These are phyloP conservation scores for Struthio camelus DNA, from an alignment of 2,113 vertebrate genomes.

Conservation along the genomic window DNA sequence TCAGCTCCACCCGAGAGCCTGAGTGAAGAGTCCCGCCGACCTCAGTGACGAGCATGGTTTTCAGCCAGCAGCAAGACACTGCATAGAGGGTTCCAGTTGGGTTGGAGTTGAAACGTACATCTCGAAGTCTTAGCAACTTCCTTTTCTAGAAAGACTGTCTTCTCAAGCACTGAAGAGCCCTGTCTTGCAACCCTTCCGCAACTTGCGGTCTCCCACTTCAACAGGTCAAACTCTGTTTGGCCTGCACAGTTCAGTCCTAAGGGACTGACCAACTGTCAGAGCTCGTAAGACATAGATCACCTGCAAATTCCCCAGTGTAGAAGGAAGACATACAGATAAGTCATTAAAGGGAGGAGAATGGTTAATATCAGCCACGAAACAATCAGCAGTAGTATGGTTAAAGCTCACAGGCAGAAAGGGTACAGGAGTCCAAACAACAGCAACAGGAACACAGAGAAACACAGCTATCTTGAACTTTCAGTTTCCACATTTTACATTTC, in stretches of 20 bases:
- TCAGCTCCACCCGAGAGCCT: neutral
- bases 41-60: neutral
- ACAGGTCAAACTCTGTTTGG: neutral
- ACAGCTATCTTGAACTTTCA: neutral
- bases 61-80: neutral
- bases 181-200: neutral
- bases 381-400: neutral
- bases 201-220: neutral
- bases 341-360: neutral
- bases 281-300: neutral
- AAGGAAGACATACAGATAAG: neutral
- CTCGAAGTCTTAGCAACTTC: neutral
- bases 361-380: neutral
- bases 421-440: neutral
- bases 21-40: neutral
- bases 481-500: neutral
- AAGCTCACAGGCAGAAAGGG: neutral
- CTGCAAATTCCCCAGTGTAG: rapidly evolving
- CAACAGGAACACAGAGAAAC: neutral
- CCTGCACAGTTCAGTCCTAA: neutral
- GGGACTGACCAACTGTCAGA: rapidly evolving
- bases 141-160: neutral
- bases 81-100: neutral
- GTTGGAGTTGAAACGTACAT: neutral
- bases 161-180: neutral